These are phyloP conservation scores for Ruditapes philippinarum DNA, from an alignment of 1,140 invertebrate genomes.

Conservation along the genomic window DNA sequence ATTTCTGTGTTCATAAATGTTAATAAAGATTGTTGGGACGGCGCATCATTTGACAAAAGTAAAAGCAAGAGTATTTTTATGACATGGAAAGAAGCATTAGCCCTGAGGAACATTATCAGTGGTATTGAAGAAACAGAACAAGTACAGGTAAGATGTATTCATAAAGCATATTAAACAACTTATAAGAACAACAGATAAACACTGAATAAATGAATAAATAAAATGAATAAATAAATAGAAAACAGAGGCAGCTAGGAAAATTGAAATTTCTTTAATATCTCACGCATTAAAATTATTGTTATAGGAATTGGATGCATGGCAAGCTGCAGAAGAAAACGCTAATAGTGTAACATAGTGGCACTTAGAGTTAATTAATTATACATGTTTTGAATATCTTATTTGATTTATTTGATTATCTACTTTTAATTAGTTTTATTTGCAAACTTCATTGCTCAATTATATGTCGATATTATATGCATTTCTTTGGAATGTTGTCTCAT, in stretches of 20 bases:
- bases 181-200: too few relatives aligned
- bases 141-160: neutral
- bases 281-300: too few relatives aligned
- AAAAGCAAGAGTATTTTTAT: neutral
- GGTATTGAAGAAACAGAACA: neutral
- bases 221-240: neutral
- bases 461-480: too few relatives aligned
- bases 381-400: too few relatives aligned
- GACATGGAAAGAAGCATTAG: neutral
- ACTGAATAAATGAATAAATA: neutral
- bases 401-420: too few relatives aligned
- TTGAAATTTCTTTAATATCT: neutral
- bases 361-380: too few relatives aligned
- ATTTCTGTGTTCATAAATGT: neutral
- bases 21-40: neutral
- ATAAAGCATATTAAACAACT: neutral
- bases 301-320: too few relatives aligned
- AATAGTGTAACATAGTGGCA: too few relatives aligned
- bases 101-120: neutral
- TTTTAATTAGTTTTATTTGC: too few relatives aligned
- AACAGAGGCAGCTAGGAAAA: neutral
- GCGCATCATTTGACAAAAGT: neutral
- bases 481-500: too few relatives aligned
- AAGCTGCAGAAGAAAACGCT: too few relatives aligned
- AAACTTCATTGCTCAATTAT: too few relatives aligned